Percentiles rank a stretch among this genome's conserved stretches.
These are phyloP conservation scores for Pandemis cinnamomeana DNA, from an alignment of 2,888 invertebrate genomes.

Conservation along the genomic window DNA sequence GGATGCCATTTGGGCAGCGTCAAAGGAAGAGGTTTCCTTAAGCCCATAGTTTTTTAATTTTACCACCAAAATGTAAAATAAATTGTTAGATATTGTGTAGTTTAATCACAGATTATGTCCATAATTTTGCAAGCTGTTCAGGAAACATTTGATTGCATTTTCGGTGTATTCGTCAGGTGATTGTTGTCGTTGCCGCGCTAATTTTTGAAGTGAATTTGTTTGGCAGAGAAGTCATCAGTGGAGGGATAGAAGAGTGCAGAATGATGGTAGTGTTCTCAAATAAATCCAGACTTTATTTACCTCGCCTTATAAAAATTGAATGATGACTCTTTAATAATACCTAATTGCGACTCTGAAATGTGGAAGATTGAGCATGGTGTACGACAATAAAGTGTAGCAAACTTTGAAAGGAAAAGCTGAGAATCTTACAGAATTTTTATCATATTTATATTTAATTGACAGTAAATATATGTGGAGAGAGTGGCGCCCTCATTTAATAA, in stretches of 20 bases:
- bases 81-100: conserved; percentile 14
- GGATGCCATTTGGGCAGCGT: conserved; percentile 58
- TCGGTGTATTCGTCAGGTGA: too few relatives aligned
- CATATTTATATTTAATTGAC: too few relatives aligned
- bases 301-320: background rate
- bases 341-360: background rate
- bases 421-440: too few relatives aligned
- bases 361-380: background rate
- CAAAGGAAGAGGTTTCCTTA: conserved; percentile 48
- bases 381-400: too few relatives aligned
- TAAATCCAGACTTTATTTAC: background rate
- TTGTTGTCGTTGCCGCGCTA: too few relatives aligned
- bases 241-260: background rate
- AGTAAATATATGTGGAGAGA: too few relatives aligned
- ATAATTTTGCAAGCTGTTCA: too few relatives aligned
- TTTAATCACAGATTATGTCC: background rate
- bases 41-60: background rate
- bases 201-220: too few relatives aligned
- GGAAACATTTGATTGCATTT: too few relatives aligned
- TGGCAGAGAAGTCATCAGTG: background rate
- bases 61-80: conserved; percentile 7
- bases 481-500: too few relatives aligned
- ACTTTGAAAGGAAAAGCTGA: too few relatives aligned
- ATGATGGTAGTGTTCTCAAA: background rate
- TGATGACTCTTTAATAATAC: background rate